Conservation (phyloP, 1,140 invertebrate genomes). For the Bombus breviceps region DNA sequence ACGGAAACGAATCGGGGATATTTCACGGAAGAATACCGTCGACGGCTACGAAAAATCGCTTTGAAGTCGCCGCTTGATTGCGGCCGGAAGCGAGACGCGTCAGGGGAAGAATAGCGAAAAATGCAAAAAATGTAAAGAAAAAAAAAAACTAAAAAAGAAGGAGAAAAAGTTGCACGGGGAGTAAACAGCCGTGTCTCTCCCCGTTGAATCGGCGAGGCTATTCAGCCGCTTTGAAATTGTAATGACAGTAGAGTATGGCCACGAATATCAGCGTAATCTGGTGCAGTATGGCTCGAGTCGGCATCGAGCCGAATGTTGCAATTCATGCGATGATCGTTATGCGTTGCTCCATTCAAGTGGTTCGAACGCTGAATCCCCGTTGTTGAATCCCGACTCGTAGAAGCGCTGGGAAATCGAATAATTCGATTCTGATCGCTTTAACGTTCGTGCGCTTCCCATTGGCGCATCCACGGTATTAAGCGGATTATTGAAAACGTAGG, state of each 20-base stretch:
- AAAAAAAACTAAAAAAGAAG: not conserved
- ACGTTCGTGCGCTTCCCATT: slow-evolving; percentile 48
- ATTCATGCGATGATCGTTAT: slow-evolving; percentile 60
- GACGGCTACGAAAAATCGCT: slow-evolving; percentile 46
- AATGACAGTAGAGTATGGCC: slow-evolving; percentile 14
- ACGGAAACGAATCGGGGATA: slow-evolving; percentile 44
- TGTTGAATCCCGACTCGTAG: slow-evolving; percentile 18
- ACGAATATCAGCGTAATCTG: slow-evolving; percentile 37
- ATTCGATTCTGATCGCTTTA: slow-evolving; percentile 69
- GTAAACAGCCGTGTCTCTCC: slow-evolving; percentile 29
- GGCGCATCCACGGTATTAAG: slow-evolving; percentile 56
- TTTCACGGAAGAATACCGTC: slow-evolving; percentile 43
- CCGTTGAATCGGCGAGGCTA: slow-evolving; percentile 2
- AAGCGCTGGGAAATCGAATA: slow-evolving; percentile 65
- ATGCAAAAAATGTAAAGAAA: not conserved
- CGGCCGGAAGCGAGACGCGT: slow-evolving; percentile 17
- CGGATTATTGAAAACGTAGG: slow-evolving; percentile 69
- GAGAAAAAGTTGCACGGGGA: not conserved
- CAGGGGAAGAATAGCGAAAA: not conserved
- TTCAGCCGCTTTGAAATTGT: slow-evolving; percentile 54
- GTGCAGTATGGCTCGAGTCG: slow-evolving; percentile 27
- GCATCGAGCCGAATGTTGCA: slow-evolving; percentile 42
- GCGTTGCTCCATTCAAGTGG: slow-evolving; percentile 56
- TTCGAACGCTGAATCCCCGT: slow-evolving; percentile 20
- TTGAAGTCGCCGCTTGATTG: slow-evolving; percentile 45